Evolutionary conservation across 2,113 vertebrate species (phyloP).

Genomic region (Cebus imitator): DNA sequence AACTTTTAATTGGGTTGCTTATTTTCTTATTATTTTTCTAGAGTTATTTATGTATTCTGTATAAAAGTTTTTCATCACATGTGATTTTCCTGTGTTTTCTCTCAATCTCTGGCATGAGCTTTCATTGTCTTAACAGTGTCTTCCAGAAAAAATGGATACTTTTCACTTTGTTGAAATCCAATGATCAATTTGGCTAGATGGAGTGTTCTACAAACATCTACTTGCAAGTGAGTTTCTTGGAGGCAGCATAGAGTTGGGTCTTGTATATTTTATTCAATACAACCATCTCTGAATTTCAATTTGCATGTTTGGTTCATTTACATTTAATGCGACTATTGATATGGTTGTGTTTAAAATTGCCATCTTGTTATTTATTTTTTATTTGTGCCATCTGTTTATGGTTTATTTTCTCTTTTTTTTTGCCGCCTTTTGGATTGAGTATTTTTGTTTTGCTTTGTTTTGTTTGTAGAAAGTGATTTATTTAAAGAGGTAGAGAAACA

Average conservation of each 20-base stretch:
- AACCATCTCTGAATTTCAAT: background rate
- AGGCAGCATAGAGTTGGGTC: background rate
- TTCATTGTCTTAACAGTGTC: background rate
- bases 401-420: background rate
- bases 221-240: background rate
- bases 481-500: too few species aligned
- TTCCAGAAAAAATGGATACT: background rate
- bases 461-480: too few species aligned
- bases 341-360: background rate
- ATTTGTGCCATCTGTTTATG: background rate
- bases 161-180: background rate
- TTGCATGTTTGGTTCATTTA: background rate
- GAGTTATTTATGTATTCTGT: background rate
- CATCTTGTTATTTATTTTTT: background rate
- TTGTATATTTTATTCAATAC: background rate
- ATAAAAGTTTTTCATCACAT: background rate
- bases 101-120: background rate
- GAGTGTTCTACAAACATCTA: background rate
- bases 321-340: background rate
- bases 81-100: background rate
- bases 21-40: background rate
- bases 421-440: background rate
- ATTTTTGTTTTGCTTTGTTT: background rate
- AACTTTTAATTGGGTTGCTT: background rate
- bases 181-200: background rate